Conservation (phyloP, 2,113 vertebrate species). For the Struthidea cinerea region DNA sequence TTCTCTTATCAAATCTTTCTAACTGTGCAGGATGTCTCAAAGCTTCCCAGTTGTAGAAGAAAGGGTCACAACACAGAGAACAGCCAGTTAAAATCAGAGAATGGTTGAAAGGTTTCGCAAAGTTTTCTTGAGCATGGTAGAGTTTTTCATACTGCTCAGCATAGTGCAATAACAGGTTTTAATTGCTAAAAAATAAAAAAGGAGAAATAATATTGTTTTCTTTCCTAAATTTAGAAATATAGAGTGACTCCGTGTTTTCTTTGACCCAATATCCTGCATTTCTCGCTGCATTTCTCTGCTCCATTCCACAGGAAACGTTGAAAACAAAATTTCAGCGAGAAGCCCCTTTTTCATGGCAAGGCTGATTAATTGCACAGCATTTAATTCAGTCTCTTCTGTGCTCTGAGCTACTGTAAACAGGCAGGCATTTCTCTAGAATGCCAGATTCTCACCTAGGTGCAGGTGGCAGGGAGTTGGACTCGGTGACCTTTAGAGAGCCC, state of each 20-base stretch:
- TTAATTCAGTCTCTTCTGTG: background rate
- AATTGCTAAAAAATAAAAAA: background rate
- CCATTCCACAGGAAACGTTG: background rate
- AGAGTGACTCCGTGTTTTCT: background rate
- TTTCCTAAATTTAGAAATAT: background rate
- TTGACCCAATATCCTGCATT: background rate
- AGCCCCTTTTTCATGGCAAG: background rate
- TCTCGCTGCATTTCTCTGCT: background rate
- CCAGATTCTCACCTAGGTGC: background rate
- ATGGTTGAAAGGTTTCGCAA: background rate
- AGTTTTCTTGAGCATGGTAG: background rate
- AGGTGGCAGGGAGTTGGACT: background rate
- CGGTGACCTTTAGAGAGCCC: background rate
- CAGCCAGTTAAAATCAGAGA: background rate
- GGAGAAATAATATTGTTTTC: background rate
- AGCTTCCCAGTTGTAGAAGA: background rate
- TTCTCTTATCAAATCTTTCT: constrained; percentile 13
- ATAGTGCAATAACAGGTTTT: background rate
- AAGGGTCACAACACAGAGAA: background rate
- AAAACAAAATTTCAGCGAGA: background rate
- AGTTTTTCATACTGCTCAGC: background rate
- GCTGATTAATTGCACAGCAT: background rate
- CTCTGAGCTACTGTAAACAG: background rate
- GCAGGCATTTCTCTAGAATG: background rate
- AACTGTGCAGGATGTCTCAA: background rate